These are phyloP conservation scores for Lasioglossum malachurum DNA, from an alignment of 2,888 invertebrate genomes.

Conservation along the genomic window DNA sequence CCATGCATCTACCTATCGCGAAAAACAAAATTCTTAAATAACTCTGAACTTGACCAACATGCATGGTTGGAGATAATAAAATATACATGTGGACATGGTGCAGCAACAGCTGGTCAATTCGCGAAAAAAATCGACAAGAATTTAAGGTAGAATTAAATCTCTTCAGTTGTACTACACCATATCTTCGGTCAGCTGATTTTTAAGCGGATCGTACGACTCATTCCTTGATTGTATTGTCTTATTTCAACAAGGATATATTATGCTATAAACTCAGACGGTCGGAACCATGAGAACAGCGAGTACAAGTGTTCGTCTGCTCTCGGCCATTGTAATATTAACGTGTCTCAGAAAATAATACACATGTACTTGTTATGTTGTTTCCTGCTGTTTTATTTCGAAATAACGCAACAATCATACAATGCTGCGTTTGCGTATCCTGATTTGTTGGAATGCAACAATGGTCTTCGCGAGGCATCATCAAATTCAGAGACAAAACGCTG, in stretches of 20 bases:
- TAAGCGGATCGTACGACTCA: background rate
- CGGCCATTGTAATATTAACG: background rate
- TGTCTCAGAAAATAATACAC: background rate
- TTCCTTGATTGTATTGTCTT: background rate
- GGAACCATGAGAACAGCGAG: background rate
- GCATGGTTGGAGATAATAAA: conserved; percentile 48
- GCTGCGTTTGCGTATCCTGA: background rate
- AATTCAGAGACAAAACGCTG: background rate
- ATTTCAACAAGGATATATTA: conserved; percentile 1
- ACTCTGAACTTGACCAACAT: conserved; percentile 38
- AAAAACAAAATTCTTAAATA: conserved; percentile 64
- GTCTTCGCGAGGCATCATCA: background rate
- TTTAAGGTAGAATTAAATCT: conserved; percentile 11
- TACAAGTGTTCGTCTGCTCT: background rate
- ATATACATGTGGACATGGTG: conserved; percentile 4
- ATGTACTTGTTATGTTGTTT: background rate
- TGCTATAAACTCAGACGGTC: background rate
- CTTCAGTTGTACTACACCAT: background rate
- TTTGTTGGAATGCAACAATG: background rate
- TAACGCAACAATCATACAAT: background rate
- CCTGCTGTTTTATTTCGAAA: background rate
- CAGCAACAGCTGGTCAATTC: conserved; percentile 44
- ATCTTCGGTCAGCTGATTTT: background rate
- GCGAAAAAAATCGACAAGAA: conserved; percentile 38
- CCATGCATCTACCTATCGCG: conserved; percentile 35